Percentiles rank a stretch among this genome's conserved stretches.
These are phyloP conservation scores for Parazoanthus darwini DNA, from an alignment of 92 coral and sea anemone genomes.

Conservation along the genomic window DNA sequence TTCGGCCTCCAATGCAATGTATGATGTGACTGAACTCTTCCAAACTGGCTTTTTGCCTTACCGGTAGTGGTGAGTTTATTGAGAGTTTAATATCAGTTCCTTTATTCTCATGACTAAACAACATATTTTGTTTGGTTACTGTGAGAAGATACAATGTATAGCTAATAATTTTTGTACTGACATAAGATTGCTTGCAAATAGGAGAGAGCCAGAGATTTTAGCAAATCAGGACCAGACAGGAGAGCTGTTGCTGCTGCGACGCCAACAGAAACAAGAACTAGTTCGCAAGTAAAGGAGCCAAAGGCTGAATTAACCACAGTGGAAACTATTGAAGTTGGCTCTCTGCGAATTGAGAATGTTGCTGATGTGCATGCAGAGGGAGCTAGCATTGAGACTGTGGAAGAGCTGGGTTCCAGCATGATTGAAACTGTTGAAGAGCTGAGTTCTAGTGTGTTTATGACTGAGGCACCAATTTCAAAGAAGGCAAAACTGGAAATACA, in stretches of 20 bases:
- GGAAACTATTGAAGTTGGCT: slow-evolving; percentile 65
- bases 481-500: slow-evolving; percentile 76
- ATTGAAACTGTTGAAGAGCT: slow-evolving; percentile 89
- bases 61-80: too few relatives aligned
- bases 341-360: slow-evolving; percentile 55
- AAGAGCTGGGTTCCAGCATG: slow-evolving; percentile 69
- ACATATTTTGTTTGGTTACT: too few relatives aligned
- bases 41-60: too few relatives aligned
- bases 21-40: too few relatives aligned
- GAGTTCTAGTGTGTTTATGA: slow-evolving; percentile 75
- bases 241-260: slow-evolving; percentile 58
- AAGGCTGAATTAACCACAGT: slow-evolving; percentile 45
- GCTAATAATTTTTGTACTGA: neutral
- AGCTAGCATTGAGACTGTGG: slow-evolving; percentile 77
- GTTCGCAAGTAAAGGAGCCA: slow-evolving; percentile 50
- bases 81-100: too few relatives aligned
- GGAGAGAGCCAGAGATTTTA: slow-evolving; percentile 71
- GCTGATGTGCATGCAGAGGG: slow-evolving; percentile 58
- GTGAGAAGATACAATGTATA: too few relatives aligned
- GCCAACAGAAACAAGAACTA: slow-evolving; percentile 43
- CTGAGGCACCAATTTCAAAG: slow-evolving; percentile 63
- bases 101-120: too few relatives aligned
- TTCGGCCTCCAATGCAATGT: too few relatives aligned
- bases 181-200: slow-evolving; percentile 1
- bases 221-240: slow-evolving; percentile 61